Base-by-base conservation (phyloP, 2,888 invertebrate species). In the Metellina segmentata region DNA sequence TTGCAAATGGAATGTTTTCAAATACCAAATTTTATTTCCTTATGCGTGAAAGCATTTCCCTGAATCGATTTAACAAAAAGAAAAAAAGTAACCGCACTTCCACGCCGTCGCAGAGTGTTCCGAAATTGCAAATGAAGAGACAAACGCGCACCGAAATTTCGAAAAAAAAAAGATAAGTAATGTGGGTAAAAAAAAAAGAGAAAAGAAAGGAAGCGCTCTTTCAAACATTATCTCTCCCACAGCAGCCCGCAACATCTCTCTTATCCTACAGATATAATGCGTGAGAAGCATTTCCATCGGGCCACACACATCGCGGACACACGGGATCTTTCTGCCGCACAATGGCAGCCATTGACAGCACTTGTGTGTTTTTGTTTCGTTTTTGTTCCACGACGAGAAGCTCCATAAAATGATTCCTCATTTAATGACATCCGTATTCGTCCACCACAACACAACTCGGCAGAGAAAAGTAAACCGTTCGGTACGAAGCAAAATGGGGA, bases 221-320 rank as follows among this genome's bases (percentile, higher is more conserved):
- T 16, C 13, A 82, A 75, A 61, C 75, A n/a, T 90, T 90, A 90
- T 90, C 90, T 86, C 52, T 34, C 72, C 51, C 87, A 77, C 61
- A 61, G 91, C 87, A 91, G 91, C 91, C 85, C 16, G 19, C 77
- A 81, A 90, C 86, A 90, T 81, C 82, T 86, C 85, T 85, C 81
- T 86, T 86, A 90, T 79, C 85, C 90, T 90, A 82, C 87, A 75
- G 90, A 90, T 90, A 83, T 52, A 52, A 75, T 77, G 77, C 91
- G 83, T 91, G 91, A 91, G 91, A 91, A 87, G 91, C 87, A 91
- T 87, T 77, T 82, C 79, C 87, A 91, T 91, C 91, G 49, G 91
- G 49, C 86, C 87, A 86, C 91, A 91, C 91, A 87, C 91, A 79
- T 19, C 49, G 91, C 52, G 49, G 79, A 20, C 75, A 20, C 75